These are phyloP conservation scores for Lutraria lutraria DNA, from an alignment of 2,888 invertebrate species.

Conservation along the genomic window DNA sequence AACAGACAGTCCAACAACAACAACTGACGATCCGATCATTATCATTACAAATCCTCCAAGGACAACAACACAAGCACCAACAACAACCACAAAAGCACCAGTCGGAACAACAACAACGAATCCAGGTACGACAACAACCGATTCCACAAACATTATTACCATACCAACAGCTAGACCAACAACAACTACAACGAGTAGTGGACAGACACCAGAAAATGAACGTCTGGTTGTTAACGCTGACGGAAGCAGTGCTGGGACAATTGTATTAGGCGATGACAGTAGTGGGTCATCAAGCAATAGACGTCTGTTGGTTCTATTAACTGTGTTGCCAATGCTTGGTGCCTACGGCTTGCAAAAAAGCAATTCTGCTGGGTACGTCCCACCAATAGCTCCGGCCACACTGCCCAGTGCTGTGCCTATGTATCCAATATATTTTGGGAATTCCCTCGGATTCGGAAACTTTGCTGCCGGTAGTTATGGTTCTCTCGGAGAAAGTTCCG, in stretches of 20 bases:
- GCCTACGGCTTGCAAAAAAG: constrained; percentile 48
- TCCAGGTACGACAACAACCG: background rate
- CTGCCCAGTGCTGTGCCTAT: constrained; percentile 32
- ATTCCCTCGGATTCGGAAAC: constrained; percentile 56
- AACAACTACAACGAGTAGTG: background rate
- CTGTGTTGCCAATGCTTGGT: constrained; percentile 59
- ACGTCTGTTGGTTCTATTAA: constrained; percentile 54
- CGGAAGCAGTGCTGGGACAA: constrained; percentile 23
- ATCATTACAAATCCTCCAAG: constrained; percentile 40
- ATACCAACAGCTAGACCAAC: background rate
- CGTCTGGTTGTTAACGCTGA: constrained; percentile 46
- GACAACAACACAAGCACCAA: background rate
- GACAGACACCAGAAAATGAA: constrained; percentile 21
- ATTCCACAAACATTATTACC: background rate
- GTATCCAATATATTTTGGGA: constrained; percentile 41
- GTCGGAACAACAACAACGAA: constrained; percentile 10
- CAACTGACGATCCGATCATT: constrained; percentile 39
- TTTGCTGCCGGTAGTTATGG: constrained; percentile 40
- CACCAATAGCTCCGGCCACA: background rate
- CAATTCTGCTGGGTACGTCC: background rate
- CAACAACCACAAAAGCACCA: background rate
- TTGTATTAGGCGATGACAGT: background rate
- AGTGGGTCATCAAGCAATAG: constrained; percentile 29
- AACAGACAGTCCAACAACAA: constrained; percentile 11
- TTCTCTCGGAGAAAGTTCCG: background rate